phyloP scores from a whole-genome alignment of 1,140 invertebrate species.

The Drosophila truncata region DNA sequence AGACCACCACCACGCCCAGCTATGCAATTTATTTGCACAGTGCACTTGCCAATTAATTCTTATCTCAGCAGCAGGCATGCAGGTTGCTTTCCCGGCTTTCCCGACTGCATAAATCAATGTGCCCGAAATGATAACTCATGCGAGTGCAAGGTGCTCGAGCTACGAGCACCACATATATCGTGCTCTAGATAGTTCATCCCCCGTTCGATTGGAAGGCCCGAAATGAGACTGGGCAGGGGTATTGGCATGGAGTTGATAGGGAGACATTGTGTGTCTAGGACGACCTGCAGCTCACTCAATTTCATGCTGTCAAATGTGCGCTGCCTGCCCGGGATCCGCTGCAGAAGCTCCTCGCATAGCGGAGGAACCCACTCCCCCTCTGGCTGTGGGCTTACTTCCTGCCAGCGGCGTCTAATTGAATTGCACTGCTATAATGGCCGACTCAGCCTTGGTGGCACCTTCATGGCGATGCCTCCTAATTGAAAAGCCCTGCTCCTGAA shows the following conservation, averaged over 20 bases:
- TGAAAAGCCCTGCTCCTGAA: conserved; percentile 55
- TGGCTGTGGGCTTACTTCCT: conserved; percentile 13
- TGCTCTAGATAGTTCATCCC: conserved; percentile 31
- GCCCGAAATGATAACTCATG: conserved; percentile 76
- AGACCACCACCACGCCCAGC: conserved; percentile 9
- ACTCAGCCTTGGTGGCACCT: conserved; percentile 25
- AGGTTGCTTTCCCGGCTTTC: conserved; percentile 57
- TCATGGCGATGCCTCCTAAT: conserved; percentile 47
- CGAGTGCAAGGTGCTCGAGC: conserved; percentile 38
- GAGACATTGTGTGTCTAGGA: conserved; percentile 36
- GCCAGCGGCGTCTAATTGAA: conserved; percentile 69
- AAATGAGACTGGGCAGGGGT: conserved; percentile 28
- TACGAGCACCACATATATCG: conserved; percentile 33
- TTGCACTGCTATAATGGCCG: conserved; percentile 67
- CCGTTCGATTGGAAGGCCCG: conserved; percentile 34
- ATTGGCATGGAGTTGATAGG: background rate
- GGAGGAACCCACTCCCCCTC: background rate
- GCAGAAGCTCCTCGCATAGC: background rate
- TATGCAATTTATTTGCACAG: conserved; percentile 78
- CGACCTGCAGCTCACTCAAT: conserved; percentile 71
- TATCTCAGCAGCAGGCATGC: conserved; percentile 78
- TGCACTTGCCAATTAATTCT: conserved; percentile 83
- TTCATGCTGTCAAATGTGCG: conserved; percentile 72
- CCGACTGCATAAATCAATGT: conserved; percentile 79
- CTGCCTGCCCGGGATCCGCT: conserved; percentile 17